Base-by-base conservation (phyloP, 2,113 vertebrate genomes). In the Callorhinus ursinus region DNA sequence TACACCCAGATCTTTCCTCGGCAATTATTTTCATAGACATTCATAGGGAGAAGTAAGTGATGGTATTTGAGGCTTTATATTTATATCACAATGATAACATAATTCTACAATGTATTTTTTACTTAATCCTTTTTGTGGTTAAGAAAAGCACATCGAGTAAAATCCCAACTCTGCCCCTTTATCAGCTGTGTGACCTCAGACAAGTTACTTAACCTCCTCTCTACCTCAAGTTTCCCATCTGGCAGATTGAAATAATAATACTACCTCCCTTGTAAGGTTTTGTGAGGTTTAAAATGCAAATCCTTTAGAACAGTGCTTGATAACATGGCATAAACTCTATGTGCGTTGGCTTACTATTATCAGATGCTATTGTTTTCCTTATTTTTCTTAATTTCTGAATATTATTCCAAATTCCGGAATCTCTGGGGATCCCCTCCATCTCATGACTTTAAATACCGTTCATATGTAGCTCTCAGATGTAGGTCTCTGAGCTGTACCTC, bases 371-470 rank as follows among this genome's bases (percentile, higher is more conserved):
- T 26, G 11, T 74, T n/a, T 69, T n/a, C 18, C 46, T 84, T 85
- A 49, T 24, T 76, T 8, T 71, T 61, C 67, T 91, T 65, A 57
- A 76, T 74, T 93, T 51, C 14, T 83, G 28, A 90, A 28, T 67
- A 80, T 90, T 88, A 65, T 42, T 55, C 18, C 76, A 77, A 95
- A 95, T 96, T 81, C 42, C 81, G 8, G 15, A 85, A 85, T 69
- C 53, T 2, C 13, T 80, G 39, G 19, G 26, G 14, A 53, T 71
- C 6, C 15, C 9, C 21, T 74, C 33, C 19, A 24, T 86, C 46
- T 96, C 33, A 24, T 69, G 16, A 46, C 39, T 86, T 92, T 61
- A 96, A 88, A 84, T 42, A 26, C 2, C 11, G 36, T 31, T 81
- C 36, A 74, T 2, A 72, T 1, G 24, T 14, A 59, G 11, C 24